Percentiles rank a stretch among this genome's conserved stretches.
phyloP scores from a whole-genome alignment of 2,888 invertebrate genomes.

The Ophion costatus region DNA sequence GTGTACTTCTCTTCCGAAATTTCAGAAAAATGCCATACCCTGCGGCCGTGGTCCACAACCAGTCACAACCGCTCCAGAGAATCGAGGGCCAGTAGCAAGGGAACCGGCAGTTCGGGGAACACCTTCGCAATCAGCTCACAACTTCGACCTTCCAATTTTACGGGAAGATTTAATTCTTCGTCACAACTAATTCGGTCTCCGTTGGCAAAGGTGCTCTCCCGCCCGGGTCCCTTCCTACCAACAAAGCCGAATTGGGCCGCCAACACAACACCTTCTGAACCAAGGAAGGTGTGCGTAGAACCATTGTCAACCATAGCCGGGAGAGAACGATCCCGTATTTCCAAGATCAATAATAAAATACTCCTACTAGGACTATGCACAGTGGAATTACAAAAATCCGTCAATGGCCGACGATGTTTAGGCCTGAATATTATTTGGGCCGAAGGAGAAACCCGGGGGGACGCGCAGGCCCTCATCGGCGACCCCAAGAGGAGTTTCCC shows the following conservation, averaged over 20 bases:
- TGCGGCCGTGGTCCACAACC: neutral
- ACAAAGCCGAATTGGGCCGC: neutral
- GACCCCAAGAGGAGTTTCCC: no score
- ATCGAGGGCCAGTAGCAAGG: neutral
- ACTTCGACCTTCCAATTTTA: neutral
- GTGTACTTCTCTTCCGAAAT: neutral
- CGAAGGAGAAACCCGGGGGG: no score
- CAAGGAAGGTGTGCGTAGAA: neutral
- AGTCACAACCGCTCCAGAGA: neutral
- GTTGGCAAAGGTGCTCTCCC: neutral
- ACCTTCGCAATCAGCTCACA: neutral
- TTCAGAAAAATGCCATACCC: neutral
- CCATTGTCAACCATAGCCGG: conserved; percentile 23
- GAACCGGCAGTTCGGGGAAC: neutral
- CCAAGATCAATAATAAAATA: no score
- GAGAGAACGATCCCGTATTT: neutral
- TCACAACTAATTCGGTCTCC: neutral
- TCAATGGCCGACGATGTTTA: no score
- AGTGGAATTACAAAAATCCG: no score
- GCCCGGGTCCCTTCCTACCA: neutral
- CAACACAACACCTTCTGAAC: neutral
- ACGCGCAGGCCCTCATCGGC: no score
- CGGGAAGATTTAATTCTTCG: neutral
- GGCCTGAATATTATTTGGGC: no score
- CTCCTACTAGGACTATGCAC: no score